phyloP scores from a whole-genome alignment of 2,797 vertebrate species.

The Brachyalestes nurse region DNA sequence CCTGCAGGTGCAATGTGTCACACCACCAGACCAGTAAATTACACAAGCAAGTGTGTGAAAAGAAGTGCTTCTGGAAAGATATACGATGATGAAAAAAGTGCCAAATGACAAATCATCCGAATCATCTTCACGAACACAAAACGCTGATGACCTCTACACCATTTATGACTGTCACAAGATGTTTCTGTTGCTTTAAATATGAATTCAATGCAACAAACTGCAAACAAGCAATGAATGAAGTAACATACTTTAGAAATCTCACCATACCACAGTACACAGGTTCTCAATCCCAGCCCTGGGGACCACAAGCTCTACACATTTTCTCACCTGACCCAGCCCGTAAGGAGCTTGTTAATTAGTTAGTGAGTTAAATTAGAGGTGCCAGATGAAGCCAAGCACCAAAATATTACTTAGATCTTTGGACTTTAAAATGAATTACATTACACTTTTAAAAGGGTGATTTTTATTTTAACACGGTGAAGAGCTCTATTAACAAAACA shows the following conservation, averaged over 20 bases:
- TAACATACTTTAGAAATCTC: no score
- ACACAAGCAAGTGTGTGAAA: not conserved
- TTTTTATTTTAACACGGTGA: no score
- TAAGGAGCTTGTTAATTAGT: no score
- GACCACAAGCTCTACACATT: no score
- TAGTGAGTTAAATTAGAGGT: no score
- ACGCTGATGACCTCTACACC: not conserved
- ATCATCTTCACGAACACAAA: not conserved
- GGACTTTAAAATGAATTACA: not conserved
- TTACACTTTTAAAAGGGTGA: not conserved
- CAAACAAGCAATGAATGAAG: not conserved
- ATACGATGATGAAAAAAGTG: not conserved
- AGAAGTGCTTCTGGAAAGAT: not conserved
- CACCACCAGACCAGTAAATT: not conserved
- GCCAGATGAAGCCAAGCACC: no score
- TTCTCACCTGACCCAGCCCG: no score
- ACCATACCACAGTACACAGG: no score
- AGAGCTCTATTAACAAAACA: not conserved
- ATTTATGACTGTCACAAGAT: not conserved
- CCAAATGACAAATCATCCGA: not conserved
- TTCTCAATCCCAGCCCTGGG: no score
- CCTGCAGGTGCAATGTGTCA: slow-evolving; percentile 15
- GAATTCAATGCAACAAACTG: not conserved
- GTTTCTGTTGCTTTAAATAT: not conserved
- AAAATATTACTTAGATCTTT: not conserved